Conservation (phyloP, 2,888 invertebrate genomes). For the Cheiracanthium punctorium region DNA sequence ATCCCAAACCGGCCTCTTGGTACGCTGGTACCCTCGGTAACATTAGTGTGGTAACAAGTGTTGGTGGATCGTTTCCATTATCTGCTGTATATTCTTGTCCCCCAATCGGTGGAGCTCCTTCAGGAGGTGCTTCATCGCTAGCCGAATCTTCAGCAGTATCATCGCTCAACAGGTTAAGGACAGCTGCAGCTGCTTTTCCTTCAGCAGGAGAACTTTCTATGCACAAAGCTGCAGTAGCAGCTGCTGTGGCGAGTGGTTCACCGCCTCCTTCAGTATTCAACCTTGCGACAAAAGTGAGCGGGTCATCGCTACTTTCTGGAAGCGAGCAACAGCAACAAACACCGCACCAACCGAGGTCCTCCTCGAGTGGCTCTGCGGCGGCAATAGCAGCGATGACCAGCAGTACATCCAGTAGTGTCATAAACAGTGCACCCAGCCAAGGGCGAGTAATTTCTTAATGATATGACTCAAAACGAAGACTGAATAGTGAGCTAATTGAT, state of each 20-base stretch:
- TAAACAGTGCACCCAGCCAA: slow-evolving; percentile 45
- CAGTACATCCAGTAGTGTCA: slow-evolving; percentile 51
- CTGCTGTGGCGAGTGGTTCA: slow-evolving; percentile 60
- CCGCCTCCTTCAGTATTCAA: slow-evolving; percentile 63
- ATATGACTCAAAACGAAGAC: not conserved
- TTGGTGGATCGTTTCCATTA: slow-evolving; percentile 65
- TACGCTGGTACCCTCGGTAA: slow-evolving; percentile 60
- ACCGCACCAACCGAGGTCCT: not conserved
- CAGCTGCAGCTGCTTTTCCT: slow-evolving; percentile 69
- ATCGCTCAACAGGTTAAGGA: slow-evolving; percentile 70
- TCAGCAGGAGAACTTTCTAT: slow-evolving; percentile 57
- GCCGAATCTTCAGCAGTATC: slow-evolving; percentile 68
- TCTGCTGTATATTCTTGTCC: slow-evolving; percentile 71
- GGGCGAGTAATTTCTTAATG: slow-evolving; percentile 64
- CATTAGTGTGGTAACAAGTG: slow-evolving; percentile 61
- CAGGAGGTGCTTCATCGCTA: slow-evolving; percentile 44
- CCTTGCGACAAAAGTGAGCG: slow-evolving; percentile 39
- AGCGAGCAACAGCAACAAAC: slow-evolving; percentile 4
- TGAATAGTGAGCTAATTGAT: slow-evolving; percentile 2
- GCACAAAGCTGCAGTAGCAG: slow-evolving; percentile 64
- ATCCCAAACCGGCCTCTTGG: slow-evolving; percentile 52
- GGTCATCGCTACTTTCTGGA: not conserved
- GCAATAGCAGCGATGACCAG: slow-evolving; percentile 67
- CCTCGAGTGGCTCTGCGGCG: slow-evolving; percentile 45
- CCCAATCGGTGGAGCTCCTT: slow-evolving; percentile 52